A percentile compares a stretch with the other conserved stretches of the same genome.
Conservation (phyloP, 2,113 vertebrate species). For the Meles meles region DNA sequence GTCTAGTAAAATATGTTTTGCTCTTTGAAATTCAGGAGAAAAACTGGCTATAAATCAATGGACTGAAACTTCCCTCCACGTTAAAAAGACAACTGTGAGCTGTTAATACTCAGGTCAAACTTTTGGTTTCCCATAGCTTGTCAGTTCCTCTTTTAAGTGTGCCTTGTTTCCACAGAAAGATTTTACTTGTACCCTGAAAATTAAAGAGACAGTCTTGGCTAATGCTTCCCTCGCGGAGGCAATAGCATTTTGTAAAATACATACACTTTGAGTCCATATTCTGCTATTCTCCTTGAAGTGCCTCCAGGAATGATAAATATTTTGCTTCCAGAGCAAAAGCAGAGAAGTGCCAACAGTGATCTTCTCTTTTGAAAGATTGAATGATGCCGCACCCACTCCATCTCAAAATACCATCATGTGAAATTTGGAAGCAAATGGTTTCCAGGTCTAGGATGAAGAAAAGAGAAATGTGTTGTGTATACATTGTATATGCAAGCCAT, state of each 20-base stretch:
- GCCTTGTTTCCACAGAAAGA: background rate
- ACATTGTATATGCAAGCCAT: background rate
- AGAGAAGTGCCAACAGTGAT: background rate
- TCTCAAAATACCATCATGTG: background rate
- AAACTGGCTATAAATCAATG: background rate
- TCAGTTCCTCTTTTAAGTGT: background rate
- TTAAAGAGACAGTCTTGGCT: background rate
- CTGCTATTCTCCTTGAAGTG: background rate
- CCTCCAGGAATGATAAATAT: slow-evolving; percentile 38
- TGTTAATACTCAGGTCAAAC: background rate
- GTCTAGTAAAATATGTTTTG: background rate
- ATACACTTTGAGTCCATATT: background rate
- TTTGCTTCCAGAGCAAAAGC: slow-evolving; percentile 36
- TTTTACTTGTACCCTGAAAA: background rate
- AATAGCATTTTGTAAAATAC: slow-evolving; percentile 46
- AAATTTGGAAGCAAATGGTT: slow-evolving; percentile 35
- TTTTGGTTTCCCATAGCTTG: background rate
- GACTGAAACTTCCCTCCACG: background rate
- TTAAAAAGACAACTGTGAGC: background rate
- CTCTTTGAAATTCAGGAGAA: background rate
- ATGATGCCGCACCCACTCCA: background rate
- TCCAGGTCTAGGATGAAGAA: slow-evolving; percentile 35
- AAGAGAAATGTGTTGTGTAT: slow-evolving; percentile 42
- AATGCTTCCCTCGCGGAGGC: background rate
- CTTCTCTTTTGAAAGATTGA: background rate